A percentile compares a stretch with the other conserved stretches of the same genome.
Conservation (phyloP, 2,888 invertebrate genomes). For the Epicampocera succincta region DNA sequence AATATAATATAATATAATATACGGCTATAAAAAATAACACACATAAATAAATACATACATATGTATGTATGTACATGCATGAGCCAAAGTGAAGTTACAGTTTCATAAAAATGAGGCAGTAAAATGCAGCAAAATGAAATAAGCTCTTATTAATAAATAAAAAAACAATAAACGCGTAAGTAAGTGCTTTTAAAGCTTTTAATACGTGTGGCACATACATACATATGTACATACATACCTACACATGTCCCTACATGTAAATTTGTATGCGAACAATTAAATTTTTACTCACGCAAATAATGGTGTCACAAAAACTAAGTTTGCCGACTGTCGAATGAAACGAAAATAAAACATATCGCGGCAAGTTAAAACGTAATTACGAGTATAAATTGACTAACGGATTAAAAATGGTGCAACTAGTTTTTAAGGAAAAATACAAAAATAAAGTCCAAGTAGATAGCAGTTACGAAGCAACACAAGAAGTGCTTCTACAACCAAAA, state of each 20-base stretch:
- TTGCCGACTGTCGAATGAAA: neutral
- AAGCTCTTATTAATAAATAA: too few relatives aligned
- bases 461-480: constrained; percentile 56
- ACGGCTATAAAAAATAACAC: too few relatives aligned
- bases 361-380: constrained; percentile 5
- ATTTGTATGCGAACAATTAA: neutral
- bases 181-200: too few relatives aligned
- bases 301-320: constrained; percentile 18
- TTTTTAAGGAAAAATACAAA: constrained; percentile 39
- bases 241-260: neutral
- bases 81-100: too few relatives aligned
- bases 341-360: constrained; percentile 20
- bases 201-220: neutral
- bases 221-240: constrained; percentile 9
- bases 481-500: constrained; percentile 53
- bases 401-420: constrained; percentile 51
- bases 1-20: too few relatives aligned
- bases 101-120: too few relatives aligned
- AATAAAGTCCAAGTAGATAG: constrained; percentile 29
- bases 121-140: too few relatives aligned
- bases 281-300: neutral
- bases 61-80: neutral
- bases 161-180: too few relatives aligned
- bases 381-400: constrained; percentile 19
- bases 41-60: neutral